Percentiles rank a stretch among this genome's conserved stretches.
Conservation (phyloP, 2,888 invertebrate species). For the Apamea crenata region DNA sequence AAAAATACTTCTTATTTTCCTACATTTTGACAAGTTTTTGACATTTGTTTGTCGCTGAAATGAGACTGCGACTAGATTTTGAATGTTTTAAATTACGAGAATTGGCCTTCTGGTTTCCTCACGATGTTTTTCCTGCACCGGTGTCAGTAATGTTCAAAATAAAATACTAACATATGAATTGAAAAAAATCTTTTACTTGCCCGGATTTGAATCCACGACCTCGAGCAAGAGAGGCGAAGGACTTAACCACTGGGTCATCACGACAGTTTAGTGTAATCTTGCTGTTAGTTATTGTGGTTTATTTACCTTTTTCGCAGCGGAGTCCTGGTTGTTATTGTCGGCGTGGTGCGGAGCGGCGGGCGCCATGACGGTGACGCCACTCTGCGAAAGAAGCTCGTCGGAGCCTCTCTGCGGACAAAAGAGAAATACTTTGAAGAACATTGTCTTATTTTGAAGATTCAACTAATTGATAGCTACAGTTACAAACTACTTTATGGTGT, state of each 20-base stretch:
- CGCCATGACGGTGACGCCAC: slow-evolving; percentile 98
- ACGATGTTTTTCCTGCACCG: background rate
- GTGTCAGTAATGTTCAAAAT: background rate
- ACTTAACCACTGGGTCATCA: background rate
- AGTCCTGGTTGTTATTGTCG: slow-evolving; percentile 97
- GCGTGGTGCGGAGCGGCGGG: slow-evolving; percentile 96
- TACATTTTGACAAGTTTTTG: too few relatives aligned
- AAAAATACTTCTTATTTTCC: too few relatives aligned
- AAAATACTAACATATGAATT: background rate
- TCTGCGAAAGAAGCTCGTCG: slow-evolving; percentile 98
- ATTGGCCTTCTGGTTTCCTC: too few relatives aligned
- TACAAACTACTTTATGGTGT: background rate
- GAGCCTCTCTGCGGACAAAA: slow-evolving; percentile 95
- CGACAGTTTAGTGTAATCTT: background rate
- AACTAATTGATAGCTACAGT: background rate
- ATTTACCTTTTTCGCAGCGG: slow-evolving; percentile 98
- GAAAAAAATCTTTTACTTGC: background rate
- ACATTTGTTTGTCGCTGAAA: too few relatives aligned
- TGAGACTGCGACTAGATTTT: too few relatives aligned
- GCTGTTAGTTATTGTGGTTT: background rate
- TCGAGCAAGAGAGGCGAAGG: background rate
- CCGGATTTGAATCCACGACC: background rate
- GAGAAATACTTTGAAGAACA: slow-evolving; percentile 16
- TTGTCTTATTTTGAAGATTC: background rate
- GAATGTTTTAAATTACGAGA: too few relatives aligned